Base-by-base conservation (phyloP, 1,140 invertebrate species). In the Acarapis woodi region DNA sequence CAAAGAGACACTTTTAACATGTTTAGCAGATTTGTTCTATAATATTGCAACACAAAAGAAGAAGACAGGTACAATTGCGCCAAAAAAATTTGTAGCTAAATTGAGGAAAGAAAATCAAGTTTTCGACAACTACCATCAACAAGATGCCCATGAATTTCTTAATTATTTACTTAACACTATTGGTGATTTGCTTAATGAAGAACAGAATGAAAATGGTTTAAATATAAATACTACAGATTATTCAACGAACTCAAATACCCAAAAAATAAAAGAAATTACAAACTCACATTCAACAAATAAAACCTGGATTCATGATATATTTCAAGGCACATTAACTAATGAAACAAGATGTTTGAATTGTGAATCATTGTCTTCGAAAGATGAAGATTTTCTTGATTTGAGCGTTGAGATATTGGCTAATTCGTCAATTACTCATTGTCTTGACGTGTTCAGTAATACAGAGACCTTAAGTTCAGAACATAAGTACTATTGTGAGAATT, bases 81-180 rank as follows among this genome's bases (percentile, higher is more conserved):
- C 93, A 45, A 99, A 99, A 60, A 93, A 97, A 56, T 99, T 99
- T 59, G 96, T 99, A 49, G 82, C 87, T 46, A 67, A 87, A 49
- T 57, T 99, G 48, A 68, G 88, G 49, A 96, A 97, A 65, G 90
- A 99, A 62, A 97, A 97, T 70, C 82, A 93, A 60, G 71, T 88
- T 51, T 97, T 99, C 66, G 88, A 97, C 59, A 97, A 99, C 58
- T 96, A 93, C 53, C 85, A 94, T 74, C 88, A 99, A 57, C 90
- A 99, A 63, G 90, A 99, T 72, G 90, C 90, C 32, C 90, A 99
- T 56, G 90, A 97, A 59, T 99, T 97, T 63, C 64, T 99, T 32
- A 97, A 97, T 57, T 97, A 94, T 58, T 64, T 99, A 32, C 79
- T 99, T 34, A 97, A 99, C 60, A 62, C 63, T 36, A 65, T 68